Base-by-base conservation (phyloP, 2,797 vertebrate genomes). In the Rhyacichthys aspro region DNA sequence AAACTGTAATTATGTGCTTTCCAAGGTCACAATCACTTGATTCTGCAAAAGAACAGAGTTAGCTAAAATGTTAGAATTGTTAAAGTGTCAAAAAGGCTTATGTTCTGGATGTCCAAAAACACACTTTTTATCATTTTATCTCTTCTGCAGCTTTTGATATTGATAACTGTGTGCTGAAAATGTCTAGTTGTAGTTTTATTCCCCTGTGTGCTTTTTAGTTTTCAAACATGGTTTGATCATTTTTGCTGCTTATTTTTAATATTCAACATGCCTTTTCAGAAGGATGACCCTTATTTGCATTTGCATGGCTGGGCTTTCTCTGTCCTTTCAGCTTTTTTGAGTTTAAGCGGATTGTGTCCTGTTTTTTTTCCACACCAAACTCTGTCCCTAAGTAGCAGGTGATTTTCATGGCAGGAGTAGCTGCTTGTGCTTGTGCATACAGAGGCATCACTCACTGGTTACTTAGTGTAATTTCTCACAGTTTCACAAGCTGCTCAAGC, bases 331-430 rank as follows among this genome's bases (percentile, higher is more conserved):
- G 63, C 41, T 48, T 58, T 16, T 55, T 49, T 57, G 50, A 55
- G 38, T 59, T 34, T 62, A 65, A 76, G 36, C 74, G 59, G 68
- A 78, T 59, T 65, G 42, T n/a, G 50, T 28, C 17, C 50, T 23
- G 41, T 11, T 11, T 63, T 48, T 45, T 33, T 38, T 50, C 43
- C 59, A 36, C 60, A 60, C 47, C 12, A 63, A 70, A 70, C 59
- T 56, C 53, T 60, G 28, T 55, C 47, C 14, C 54, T 48, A 56
- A 12, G 37, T 44, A 47, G 43, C 45, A 81, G 43, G 55, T 70
- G 52, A 63, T 61, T 65, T 47, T 42, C 9, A 7, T 19, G 32
- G 53, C 39, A 41, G 9, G 32, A 37, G 11, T 60, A 15, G 15
- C 12, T 56, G 15, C 33, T 44, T 61, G 11, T 44, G 43, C 53